Conservation (phyloP, 2,113 vertebrate genomes). For the Nannospalax galili region DNA sequence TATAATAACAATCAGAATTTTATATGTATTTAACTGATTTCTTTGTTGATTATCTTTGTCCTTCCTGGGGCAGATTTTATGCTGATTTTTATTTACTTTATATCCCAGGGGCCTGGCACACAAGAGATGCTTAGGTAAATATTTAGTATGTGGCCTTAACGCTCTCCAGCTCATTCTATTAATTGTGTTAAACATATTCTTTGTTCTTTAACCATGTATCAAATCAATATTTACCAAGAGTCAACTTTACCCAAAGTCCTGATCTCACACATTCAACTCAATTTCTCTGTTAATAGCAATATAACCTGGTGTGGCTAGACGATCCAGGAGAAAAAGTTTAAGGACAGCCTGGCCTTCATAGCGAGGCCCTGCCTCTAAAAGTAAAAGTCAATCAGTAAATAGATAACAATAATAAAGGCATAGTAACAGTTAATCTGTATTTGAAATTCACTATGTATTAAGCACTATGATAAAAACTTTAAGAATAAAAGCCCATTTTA, state of each 20-base stretch:
- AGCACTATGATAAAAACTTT: not conserved
- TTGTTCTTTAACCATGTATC: not conserved
- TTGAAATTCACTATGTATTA: slow-evolving; percentile 11
- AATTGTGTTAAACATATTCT: not conserved
- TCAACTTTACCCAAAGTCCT: not conserved
- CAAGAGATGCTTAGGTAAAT: not conserved
- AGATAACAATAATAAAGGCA: not conserved
- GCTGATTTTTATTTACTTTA: not conserved
- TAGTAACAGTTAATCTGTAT: not conserved
- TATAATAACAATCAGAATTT: not conserved
- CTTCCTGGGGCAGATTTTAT: not conserved
- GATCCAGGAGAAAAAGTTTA: not conserved
- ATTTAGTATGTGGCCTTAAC: not conserved
- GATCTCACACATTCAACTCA: not conserved
- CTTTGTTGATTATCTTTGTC: slow-evolving; percentile 15
- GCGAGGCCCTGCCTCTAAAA: not conserved
- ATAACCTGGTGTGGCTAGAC: not conserved
- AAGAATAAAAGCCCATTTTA: not conserved
- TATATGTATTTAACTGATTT: not conserved
- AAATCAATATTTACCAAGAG: slow-evolving; percentile 7
- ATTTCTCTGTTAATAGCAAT: not conserved
- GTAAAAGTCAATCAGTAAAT: not conserved
- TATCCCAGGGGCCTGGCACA: not conserved
- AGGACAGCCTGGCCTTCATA: not conserved
- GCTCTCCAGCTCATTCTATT: not conserved